phyloP scores from a whole-genome alignment of 2,113 vertebrate genomes.

The Lipophrys pholis region DNA sequence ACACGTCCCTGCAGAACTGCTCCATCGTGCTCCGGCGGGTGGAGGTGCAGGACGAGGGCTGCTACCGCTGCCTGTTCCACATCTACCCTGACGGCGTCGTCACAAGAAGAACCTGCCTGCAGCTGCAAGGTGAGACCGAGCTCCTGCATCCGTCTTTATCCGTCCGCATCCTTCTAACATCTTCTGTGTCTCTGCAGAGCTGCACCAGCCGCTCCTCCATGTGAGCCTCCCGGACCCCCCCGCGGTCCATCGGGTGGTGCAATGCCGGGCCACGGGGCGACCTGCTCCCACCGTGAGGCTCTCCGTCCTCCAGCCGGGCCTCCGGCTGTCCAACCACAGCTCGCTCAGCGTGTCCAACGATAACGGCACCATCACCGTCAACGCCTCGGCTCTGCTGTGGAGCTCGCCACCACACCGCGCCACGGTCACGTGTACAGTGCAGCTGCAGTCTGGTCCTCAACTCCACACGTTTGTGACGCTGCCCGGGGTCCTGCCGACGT shows the following conservation, averaged over 20 bases:
- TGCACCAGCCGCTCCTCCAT: not conserved
- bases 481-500: not conserved
- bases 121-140: slow-evolving; percentile 72
- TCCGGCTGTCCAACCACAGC: not conserved
- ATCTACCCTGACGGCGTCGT: slow-evolving; percentile 75
- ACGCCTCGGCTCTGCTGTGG: slow-evolving; percentile 16
- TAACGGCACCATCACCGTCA: slow-evolving; percentile 52
- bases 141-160: slow-evolving; percentile 34
- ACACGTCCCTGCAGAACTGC: slow-evolving; percentile 58
- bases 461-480: not conserved
- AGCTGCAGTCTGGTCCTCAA: slow-evolving; percentile 13
- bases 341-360: slow-evolving; percentile 5
- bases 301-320: not conserved
- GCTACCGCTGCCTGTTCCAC: slow-evolving; percentile 80
- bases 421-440: slow-evolving; percentile 32
- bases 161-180: too few relatives aligned
- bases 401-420: not conserved
- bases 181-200: not conserved
- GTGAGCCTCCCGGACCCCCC: slow-evolving; percentile 61
- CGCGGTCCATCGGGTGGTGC: not conserved
- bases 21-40: slow-evolving; percentile 66
- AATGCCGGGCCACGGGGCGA: slow-evolving; percentile 80
- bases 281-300: slow-evolving; percentile 70
- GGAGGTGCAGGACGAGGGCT: slow-evolving; percentile 73
- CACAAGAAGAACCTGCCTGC: slow-evolving; percentile 64